Percentiles rank a stretch among this genome's conserved stretches.
Evolutionary conservation across 1,140 invertebrate species (phyloP).

Genomic region (Panagrolaimus sp.): DNA sequence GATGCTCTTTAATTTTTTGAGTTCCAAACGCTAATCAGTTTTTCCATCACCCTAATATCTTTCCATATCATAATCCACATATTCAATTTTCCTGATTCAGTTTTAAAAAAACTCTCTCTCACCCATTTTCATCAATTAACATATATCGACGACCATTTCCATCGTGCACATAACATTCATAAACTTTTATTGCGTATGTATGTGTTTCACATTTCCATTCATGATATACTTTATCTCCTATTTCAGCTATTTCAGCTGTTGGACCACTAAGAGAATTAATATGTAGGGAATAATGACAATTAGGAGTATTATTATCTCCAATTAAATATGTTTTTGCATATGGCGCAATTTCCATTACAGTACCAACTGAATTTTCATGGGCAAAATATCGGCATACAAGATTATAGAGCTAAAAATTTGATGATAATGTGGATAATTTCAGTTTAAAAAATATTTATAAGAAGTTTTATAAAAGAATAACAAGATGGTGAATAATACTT

Average conservation of each 20-base stretch:
- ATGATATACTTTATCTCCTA: constrained; percentile 38
- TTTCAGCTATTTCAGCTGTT: constrained; percentile 24
- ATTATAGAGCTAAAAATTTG: background rate
- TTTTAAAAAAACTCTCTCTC: background rate
- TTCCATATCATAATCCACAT: too few relatives aligned
- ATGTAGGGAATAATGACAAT: constrained; percentile 1
- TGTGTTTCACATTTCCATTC: constrained; percentile 30
- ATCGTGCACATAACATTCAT: constrained; percentile 41
- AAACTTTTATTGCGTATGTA: constrained; percentile 30
- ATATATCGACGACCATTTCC: constrained; percentile 26
- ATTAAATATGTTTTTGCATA: constrained; percentile 24
- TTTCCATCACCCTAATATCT: too few relatives aligned
- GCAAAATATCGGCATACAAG: background rate
- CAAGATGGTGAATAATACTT: too few relatives aligned
- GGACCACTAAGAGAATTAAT: constrained; percentile 30
- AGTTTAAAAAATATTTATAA: too few relatives aligned
- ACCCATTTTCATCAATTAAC: constrained; percentile 41
- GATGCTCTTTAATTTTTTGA: too few relatives aligned
- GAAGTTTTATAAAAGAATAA: too few relatives aligned
- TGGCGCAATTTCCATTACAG: background rate
- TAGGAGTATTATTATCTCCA: constrained; percentile 7
- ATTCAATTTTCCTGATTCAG: too few relatives aligned
- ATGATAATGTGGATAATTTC: too few relatives aligned
- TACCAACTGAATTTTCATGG: background rate
- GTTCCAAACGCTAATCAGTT: too few relatives aligned